Base-by-base conservation (phyloP, 1,140 invertebrate genomes). In the Drosophila eugracilis region DNA sequence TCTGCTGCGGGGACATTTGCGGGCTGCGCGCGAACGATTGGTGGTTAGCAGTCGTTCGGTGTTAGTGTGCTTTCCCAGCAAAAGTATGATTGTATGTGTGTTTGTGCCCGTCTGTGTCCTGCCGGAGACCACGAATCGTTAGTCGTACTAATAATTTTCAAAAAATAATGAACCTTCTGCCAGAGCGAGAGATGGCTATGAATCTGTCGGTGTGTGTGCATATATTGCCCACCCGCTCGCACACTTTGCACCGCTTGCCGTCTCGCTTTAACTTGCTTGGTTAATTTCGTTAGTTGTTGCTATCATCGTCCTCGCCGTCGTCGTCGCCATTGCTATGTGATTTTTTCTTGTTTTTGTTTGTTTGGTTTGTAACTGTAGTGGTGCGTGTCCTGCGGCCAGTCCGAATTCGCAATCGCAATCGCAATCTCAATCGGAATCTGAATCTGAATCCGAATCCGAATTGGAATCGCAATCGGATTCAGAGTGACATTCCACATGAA, bases 141-240 rank as follows among this genome's bases (percentile, higher is more conserved):
- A 88, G 88, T 74, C 88, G 79, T 84, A 85, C 88, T 90, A 90
- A 84, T 90, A 90, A 90, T 90, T 90, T 78, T 59, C 39, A 78
- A 76, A 84, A 90, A 88, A 89, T 86, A 90, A 84, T 90, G 86
- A 78, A 86, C 67, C 63, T 15, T 10, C 41, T 24, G 53, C 59
- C 42, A 41, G 37, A 57, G 50, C 36, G 34, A 50, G 66, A 21
- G 17, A 30, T 17, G 1, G 7, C 17, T 30, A 32, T 6, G 30
- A 49, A 49, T n/a, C 36, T 44, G n/a, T 15, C n/a, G 4, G 6
- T 3, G 12, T 9, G 9, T 9, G 9, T 12, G 30, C 30, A 4
- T n/a, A n/a, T n/a, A n/a, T n/a, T n/a, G n/a, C 2, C 30, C 30
- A 14, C 59, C 42, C 50, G 28, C 75, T 83, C 45, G 54, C 78